Conservation (phyloP, 2,888 invertebrate species). For the Ellobium chinense region DNA sequence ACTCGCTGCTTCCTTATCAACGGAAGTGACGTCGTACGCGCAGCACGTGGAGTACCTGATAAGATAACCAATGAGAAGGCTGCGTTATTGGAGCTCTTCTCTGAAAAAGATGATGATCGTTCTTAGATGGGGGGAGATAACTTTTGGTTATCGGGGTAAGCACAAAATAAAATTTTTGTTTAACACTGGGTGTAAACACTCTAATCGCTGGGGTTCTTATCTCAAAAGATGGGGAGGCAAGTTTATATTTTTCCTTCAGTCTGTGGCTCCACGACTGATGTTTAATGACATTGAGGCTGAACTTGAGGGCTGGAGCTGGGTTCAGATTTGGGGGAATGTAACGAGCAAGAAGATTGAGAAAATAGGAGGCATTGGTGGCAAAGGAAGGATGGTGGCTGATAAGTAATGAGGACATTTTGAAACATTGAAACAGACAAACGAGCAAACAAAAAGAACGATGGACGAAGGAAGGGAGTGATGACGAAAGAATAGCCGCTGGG, state of each 20-base stretch:
- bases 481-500: background rate
- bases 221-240: slow-evolving; percentile 35
- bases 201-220: slow-evolving; percentile 37
- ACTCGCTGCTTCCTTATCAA: slow-evolving; percentile 44
- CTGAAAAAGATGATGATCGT: slow-evolving; percentile 38
- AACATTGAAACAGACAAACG: background rate
- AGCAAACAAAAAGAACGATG: background rate
- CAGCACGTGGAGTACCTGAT: slow-evolving; percentile 42
- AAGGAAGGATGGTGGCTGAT: no score
- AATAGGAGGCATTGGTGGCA: no score
- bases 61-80: slow-evolving; percentile 44
- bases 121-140: slow-evolving; percentile 34
- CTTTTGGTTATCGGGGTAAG: slow-evolving; percentile 15
- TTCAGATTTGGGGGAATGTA: no score
- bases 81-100: slow-evolving; percentile 25
- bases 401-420: background rate
- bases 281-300: slow-evolving; percentile 33
- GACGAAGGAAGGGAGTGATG: background rate
- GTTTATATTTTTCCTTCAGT: slow-evolving; percentile 31
- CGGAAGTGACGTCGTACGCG: slow-evolving; percentile 45
- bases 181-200: slow-evolving; percentile 14
- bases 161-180: slow-evolving; percentile 45
- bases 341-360: no score
- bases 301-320: no score
- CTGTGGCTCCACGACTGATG: background rate